Percentiles rank a stretch among this genome's conserved stretches.
Evolutionary conservation across 1,140 invertebrate species (phyloP).

Genomic region (Chrysopa pallens): DNA sequence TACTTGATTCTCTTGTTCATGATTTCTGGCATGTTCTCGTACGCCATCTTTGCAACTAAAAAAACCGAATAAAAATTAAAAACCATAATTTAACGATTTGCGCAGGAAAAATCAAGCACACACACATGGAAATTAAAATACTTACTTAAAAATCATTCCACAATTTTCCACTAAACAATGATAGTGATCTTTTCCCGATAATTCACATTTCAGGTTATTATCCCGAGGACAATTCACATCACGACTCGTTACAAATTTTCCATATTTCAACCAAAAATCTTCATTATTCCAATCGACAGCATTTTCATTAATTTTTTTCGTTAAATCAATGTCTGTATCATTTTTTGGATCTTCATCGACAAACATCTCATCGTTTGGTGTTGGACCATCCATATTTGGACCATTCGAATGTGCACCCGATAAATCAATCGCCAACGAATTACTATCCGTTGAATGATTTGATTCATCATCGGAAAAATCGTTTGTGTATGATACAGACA

Average conservation of each 20-base stretch:
- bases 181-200: slow-evolving; percentile 56
- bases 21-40: slow-evolving; percentile 66
- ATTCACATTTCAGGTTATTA: slow-evolving; percentile 40
- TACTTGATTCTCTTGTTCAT: slow-evolving; percentile 71
- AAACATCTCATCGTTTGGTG: no score
- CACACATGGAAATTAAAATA: not conserved
- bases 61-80: slow-evolving; percentile 5
- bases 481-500: no score
- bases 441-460: no score
- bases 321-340: no score
- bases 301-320: no score
- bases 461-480: no score
- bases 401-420: no score
- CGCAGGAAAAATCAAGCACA: slow-evolving; percentile 3
- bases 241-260: slow-evolving; percentile 27
- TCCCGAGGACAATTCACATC: not conserved
- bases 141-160: slow-evolving; percentile 44
- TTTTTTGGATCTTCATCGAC: no score
- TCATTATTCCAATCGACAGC: slow-evolving; percentile 17
- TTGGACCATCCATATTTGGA: no score
- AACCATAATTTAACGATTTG: not conserved
- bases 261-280: slow-evolving; percentile 41
- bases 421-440: no score
- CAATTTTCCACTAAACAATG: slow-evolving; percentile 54
- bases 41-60: slow-evolving; percentile 58